A percentile compares a stretch with the other conserved stretches of the same genome.
Conservation (phyloP, 2,113 vertebrate genomes). For the Hydropotes inermis region DNA sequence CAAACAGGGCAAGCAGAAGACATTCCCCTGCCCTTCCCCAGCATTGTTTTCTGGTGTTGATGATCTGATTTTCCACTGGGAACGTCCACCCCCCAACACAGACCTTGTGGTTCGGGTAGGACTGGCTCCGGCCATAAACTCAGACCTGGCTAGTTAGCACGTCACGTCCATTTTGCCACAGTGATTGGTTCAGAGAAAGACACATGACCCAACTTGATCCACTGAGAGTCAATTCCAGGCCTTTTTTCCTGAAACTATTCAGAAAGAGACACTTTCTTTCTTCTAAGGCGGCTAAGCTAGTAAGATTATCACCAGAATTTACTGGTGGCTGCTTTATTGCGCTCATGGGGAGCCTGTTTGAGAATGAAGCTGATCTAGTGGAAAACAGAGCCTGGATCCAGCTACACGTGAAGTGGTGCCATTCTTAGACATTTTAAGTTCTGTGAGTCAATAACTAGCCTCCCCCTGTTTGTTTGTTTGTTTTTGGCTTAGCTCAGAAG, state of each 20-base stretch:
- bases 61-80: background rate
- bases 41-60: background rate
- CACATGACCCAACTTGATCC: background rate
- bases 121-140: background rate
- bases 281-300: background rate
- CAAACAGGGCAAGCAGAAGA: background rate
- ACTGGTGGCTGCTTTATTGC: background rate
- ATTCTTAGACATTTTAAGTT: background rate
- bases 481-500: background rate
- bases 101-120: background rate
- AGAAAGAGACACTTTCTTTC: background rate
- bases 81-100: background rate
- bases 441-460: background rate
- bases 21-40: background rate
- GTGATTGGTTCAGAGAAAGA: background rate
- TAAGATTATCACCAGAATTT: background rate
- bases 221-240: background rate
- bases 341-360: background rate
- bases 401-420: background rate
- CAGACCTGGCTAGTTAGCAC: background rate
- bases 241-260: background rate
- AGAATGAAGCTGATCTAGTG: background rate
- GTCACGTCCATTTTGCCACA: background rate
- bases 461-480: fast-evolving
- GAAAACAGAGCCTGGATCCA: background rate